A percentile compares a stretch with the other conserved stretches of the same genome.
Evolutionary conservation across 1,140 invertebrate genomes (phyloP).

Genomic region (Diplogasteroides magnus): DNA sequence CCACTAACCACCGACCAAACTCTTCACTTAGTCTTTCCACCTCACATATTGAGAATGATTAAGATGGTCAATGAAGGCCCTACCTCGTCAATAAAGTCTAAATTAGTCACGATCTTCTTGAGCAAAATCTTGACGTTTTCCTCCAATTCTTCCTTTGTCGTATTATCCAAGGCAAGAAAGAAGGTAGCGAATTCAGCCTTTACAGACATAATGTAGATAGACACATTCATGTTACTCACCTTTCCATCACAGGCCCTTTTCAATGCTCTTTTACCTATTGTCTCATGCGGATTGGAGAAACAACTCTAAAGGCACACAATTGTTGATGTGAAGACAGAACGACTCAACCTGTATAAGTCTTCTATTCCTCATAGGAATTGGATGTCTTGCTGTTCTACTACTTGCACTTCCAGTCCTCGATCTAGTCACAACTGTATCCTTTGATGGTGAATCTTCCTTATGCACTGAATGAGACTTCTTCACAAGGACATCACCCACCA

Average conservation of each 20-base stretch:
- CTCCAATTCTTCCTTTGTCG: conserved; percentile 45
- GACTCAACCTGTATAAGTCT: conserved; percentile 44
- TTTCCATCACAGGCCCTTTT: conserved; percentile 44
- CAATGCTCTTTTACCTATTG: conserved; percentile 42
- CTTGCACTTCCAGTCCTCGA: neutral
- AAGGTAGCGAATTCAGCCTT: conserved; percentile 43
- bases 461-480: neutral
- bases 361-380: conserved; percentile 34
- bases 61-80: too few species aligned
- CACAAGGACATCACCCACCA: neutral
- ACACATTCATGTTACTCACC: neutral
- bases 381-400: conserved; percentile 29
- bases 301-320: conserved; percentile 39
- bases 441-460: neutral
- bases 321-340: conserved; percentile 3
- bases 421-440: too few species aligned
- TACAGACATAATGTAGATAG: neutral
- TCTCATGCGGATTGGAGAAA: conserved; percentile 51
- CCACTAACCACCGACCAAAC: conserved; percentile 42
- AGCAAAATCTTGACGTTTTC: conserved; percentile 44
- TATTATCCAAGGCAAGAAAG: conserved; percentile 34
- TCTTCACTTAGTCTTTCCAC: conserved; percentile 40
- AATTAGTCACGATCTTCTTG: conserved; percentile 48
- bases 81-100: conserved; percentile 48
- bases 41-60: too few species aligned